Percentiles rank a stretch among this genome's conserved stretches.
Conservation (phyloP, 2,888 invertebrate genomes). For the Cheilosia urbana region DNA sequence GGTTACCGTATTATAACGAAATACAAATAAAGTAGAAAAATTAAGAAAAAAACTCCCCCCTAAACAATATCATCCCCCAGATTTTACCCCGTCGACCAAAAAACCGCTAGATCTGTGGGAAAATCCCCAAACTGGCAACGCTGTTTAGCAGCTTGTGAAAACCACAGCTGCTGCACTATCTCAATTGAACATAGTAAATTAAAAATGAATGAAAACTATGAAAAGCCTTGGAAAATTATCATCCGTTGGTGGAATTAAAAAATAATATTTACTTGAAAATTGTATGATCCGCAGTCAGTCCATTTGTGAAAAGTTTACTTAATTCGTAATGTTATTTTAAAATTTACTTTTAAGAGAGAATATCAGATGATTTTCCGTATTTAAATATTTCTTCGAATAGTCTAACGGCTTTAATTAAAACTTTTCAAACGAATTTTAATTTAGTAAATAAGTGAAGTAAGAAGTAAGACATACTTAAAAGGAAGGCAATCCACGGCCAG, state of each 20-base stretch:
- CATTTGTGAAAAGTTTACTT: neutral
- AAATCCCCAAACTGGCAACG: no score
- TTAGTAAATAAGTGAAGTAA: constrained; percentile 47
- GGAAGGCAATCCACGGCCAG: neutral
- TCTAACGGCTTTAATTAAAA: constrained; percentile 59
- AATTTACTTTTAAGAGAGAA: constrained; percentile 43
- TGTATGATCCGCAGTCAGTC: constrained; percentile 1
- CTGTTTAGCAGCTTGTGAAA: no score
- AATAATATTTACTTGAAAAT: constrained; percentile 29
- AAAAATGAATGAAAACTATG: neutral
- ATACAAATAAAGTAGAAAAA: no score
- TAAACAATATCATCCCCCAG: no score
- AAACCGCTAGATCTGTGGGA: no score
- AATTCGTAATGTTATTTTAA: constrained; percentile 39
- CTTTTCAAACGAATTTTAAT: constrained; percentile 58
- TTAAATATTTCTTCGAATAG: constrained; percentile 36
- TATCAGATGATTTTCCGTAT: constrained; percentile 38
- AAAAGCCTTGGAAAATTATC: neutral
- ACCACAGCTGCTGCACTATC: neutral
- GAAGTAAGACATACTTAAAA: constrained; percentile 30
- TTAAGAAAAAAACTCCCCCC: no score
- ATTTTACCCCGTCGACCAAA: no score
- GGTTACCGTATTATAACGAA: no score
- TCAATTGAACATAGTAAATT: neutral
- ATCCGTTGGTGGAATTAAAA: neutral